Evolutionary conservation across 1,140 invertebrate species (phyloP).

Genomic region (Sipha flava): DNA sequence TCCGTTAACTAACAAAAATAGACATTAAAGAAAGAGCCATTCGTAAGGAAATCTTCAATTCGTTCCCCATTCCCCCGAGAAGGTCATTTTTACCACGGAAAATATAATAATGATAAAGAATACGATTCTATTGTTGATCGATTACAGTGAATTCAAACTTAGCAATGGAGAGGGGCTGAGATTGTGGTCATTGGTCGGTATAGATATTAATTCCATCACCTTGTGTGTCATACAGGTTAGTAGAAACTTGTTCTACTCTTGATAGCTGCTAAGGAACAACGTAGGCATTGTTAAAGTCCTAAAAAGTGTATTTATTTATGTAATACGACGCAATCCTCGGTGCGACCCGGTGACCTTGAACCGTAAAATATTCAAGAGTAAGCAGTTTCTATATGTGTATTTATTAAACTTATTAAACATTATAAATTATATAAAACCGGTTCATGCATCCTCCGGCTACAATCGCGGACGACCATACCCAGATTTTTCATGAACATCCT

Average conservation of each 20-base stretch:
- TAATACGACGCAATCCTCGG: neutral
- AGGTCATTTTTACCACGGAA: neutral
- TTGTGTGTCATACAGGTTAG: neutral
- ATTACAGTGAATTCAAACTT: neutral
- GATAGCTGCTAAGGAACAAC: neutral
- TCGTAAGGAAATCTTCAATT: neutral
- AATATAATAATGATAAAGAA: neutral
- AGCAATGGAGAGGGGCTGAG: neutral
- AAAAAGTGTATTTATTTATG: slow-evolving; percentile 25
- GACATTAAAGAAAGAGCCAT: neutral
- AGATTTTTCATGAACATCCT: neutral
- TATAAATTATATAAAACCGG: neutral
- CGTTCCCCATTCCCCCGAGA: slow-evolving; percentile 6
- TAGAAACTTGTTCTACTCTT: neutral
- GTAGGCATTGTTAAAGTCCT: slow-evolving; percentile 8
- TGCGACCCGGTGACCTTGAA: slow-evolving; percentile 23
- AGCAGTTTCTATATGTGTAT: neutral
- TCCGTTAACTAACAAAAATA: neutral
- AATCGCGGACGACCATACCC: neutral
- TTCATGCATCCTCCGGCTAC: neutral
- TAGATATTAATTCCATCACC: neutral
- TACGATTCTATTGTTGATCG: neutral
- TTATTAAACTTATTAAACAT: neutral
- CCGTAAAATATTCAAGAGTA: neutral
- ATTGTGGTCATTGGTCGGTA: slow-evolving; percentile 10